Conservation (phyloP, 2,888 invertebrate species). For the Andrena haemorrhoa region DNA sequence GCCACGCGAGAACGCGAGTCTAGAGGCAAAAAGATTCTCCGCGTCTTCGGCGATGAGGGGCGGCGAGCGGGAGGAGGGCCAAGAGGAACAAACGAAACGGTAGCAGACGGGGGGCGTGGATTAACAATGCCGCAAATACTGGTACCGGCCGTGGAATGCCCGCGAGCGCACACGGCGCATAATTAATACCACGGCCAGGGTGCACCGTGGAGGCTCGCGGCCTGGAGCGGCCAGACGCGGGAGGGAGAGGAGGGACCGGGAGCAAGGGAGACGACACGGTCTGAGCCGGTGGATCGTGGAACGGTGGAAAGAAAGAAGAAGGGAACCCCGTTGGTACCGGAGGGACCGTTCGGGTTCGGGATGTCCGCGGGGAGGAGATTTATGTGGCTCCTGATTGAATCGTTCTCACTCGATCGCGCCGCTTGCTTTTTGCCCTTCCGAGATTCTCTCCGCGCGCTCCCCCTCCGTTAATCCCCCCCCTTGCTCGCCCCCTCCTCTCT, state of each 20-base stretch:
- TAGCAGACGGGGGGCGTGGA: constrained; percentile 82
- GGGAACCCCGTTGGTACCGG: constrained; percentile 66
- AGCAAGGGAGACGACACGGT: constrained; percentile 43
- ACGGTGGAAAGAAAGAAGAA: constrained; percentile 70
- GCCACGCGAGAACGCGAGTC: constrained; percentile 18
- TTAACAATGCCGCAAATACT: constrained; percentile 85
- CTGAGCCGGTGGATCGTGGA: constrained; percentile 65
- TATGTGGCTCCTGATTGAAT: constrained; percentile 85
- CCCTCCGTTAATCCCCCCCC: constrained; percentile 53
- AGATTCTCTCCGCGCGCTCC: constrained; percentile 69
- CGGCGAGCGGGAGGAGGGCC: constrained; percentile 10
- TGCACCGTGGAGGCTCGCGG: constrained; percentile 34
- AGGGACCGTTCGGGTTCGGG: constrained; percentile 71
- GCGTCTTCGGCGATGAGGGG: neutral
- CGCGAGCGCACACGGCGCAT: constrained; percentile 83
- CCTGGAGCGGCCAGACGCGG: constrained; percentile 28
- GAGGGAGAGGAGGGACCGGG: constrained; percentile 31
- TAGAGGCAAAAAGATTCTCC: constrained; percentile 27
- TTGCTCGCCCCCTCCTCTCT: neutral
- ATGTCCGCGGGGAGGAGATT: constrained; percentile 84
- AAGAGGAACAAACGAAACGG: constrained; percentile 77
- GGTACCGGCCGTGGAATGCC: constrained; percentile 83
- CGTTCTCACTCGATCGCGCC: constrained; percentile 85
- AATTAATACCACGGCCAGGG: constrained; percentile 81
- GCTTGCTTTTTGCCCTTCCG: constrained; percentile 82